Base-by-base conservation (phyloP, 1,140 invertebrate species). In the Diprion similis region DNA sequence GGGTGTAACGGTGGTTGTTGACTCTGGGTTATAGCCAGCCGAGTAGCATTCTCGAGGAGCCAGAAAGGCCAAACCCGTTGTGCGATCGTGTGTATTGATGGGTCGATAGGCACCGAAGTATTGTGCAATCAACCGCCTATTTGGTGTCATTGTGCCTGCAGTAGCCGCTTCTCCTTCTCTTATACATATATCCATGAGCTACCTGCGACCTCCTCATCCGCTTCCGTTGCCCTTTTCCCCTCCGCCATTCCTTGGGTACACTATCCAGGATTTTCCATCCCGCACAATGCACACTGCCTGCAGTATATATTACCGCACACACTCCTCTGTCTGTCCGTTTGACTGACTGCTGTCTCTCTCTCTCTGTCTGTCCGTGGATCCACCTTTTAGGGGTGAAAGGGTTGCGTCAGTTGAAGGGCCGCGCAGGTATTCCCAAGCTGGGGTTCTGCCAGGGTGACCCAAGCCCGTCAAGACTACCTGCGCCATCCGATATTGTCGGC, bases 81-180 rank as follows among this genome's bases (percentile, higher is more conserved):
- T 37, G 24, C 24, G 24, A 37, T 37, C 24, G 79, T 78, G 83
- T 76, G 81, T 83, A 81, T 81, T 85, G 84, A 85, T 85, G 83
- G 83, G 79, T 85, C 84, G 84, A 85, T 85, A 85, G 85, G 85
- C 84, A 85, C 85, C 83, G 74, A 77, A 81, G 82, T 85, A 85
- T 85, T 85, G 84, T 85, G 84, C 84, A 85, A 85, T 85, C 84
- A 85, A 85, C 84, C 84, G 84, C 83, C 83, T 85, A 85, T 85
- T 85, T 85, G 84, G 83, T 85, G 84, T 85, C 84, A 85, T 85
- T 85, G 84, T 85, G 78, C 79, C 82, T 80, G 81, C 78, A 83
- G 80, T 83, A 76, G 81, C 79, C 79, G 75, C 79, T 76, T 59
- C 51, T 59, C 51, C 24, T 78, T 77, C 81, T 80, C 81, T 79